Base-by-base conservation (phyloP, 2,888 invertebrate genomes). In the Chesias legatella region DNA sequence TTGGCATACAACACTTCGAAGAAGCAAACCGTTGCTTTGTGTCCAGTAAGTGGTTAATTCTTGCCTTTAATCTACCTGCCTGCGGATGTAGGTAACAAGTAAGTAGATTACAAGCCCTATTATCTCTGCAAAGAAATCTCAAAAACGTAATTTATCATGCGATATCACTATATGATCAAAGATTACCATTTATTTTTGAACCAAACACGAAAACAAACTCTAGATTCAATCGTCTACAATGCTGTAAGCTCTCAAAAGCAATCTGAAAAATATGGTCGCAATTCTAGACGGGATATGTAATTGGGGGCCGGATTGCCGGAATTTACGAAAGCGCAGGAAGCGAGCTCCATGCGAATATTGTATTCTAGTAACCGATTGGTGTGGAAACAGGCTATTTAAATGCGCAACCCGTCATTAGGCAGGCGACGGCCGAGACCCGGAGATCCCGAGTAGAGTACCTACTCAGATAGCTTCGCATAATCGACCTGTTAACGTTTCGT, bases 391-490 rank as follows among this genome's bases (percentile, higher is more conserved):
- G 76, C 74, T 73, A 82, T 86, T 83, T 84, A 79, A 85, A 85
- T 86, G 79, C 81, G 83, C 73, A 76, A 73, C 77, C 79, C 79
- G 75, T 82, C 82, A 86, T 85, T 82, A 84, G 77, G 73, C 62
- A 63, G 65, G 69, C 66, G 60, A 64, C 51, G 60, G 56, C 57
- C 65, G 60, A 55, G 63, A 61, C 60, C 64, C 67, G 67, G 65
- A 26, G 63, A 62, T 44, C 39, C 62, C 71, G 63, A 72, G 67
- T 67, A 66, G 22, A 40, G 40, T 45, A 26, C 40, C 73, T 64
- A 66, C 63, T 67, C 70, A 71, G 74, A 80, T 76, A 71, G 74
- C 65, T 66, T 72, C 78, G 73, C 72, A 82, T 84, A 82, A 82
- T 84, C 82, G 80, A 74, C 76, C 81, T 77, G 77, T 77, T 83